Percentiles rank a stretch among this genome's conserved stretches.
These are phyloP conservation scores for Piaya cayana DNA, from an alignment of 2,113 vertebrate species.

Conservation along the genomic window DNA sequence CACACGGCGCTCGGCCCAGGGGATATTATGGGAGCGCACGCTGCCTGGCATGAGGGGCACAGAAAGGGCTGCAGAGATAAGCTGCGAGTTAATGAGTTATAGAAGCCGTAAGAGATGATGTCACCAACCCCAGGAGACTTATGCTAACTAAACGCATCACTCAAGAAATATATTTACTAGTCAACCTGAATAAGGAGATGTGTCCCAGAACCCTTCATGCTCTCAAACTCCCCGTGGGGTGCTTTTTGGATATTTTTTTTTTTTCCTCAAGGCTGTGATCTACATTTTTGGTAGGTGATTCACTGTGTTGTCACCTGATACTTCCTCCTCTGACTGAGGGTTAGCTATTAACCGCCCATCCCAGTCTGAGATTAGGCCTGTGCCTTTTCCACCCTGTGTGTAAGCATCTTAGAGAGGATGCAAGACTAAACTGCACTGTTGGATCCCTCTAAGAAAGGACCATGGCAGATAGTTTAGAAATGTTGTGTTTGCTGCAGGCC, in stretches of 20 bases:
- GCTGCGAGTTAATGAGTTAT: background rate
- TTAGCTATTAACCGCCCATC: background rate
- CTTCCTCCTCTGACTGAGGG: background rate
- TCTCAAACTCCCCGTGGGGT: background rate
- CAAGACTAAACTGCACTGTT: background rate
- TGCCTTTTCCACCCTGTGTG: background rate
- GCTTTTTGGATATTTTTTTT: background rate
- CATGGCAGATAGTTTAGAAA: background rate
- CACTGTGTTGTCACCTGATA: background rate
- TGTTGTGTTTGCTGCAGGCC: too few relatives aligned
- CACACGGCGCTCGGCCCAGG: background rate
- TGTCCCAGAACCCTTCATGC: background rate
- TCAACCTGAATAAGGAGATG: background rate
- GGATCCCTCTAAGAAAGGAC: background rate
- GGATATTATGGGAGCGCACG: background rate
- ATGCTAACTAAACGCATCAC: too few relatives aligned
- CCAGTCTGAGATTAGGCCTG: background rate
- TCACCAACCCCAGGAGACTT: background rate
- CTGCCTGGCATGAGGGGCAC: background rate
- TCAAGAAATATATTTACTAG: background rate
- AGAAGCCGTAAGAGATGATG: background rate
- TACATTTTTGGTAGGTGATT: background rate
- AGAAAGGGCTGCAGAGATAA: background rate
- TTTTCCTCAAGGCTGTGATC: background rate
- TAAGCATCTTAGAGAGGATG: background rate